Evolutionary conservation across 2,797 vertebrate genomes (phyloP).

Genomic region (Salarias fasciatus): DNA sequence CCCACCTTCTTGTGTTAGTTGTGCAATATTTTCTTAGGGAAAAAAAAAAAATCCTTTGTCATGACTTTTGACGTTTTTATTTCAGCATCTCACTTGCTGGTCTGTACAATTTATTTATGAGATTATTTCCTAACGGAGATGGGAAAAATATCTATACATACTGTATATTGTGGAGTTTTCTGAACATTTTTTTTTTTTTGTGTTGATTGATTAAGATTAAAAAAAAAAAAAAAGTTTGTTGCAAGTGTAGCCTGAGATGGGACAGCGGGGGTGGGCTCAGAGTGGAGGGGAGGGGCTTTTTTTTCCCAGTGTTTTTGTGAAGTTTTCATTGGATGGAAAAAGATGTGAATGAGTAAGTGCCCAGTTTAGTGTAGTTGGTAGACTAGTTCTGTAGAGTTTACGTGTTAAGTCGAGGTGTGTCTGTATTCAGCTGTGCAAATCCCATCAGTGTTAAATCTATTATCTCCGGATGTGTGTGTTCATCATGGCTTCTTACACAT

Average conservation of each 20-base stretch:
- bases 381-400: conserved; percentile 77
- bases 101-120: conserved; percentile 87
- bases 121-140: conserved; percentile 78
- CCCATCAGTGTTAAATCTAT: conserved; percentile 80
- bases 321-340: conserved; percentile 73
- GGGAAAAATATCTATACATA: conserved; percentile 69
- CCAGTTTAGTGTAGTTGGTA: conserved; percentile 79
- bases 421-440: conserved; percentile 79
- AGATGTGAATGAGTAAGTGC: conserved; percentile 79
- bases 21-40: conserved; percentile 82
- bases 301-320: conserved; percentile 75
- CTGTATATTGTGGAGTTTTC: conserved; percentile 79
- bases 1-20: conserved; percentile 72
- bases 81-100: conserved; percentile 74
- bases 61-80: conserved; percentile 66
- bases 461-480: conserved; percentile 68
- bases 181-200: conserved; percentile 82
- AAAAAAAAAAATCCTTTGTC: conserved; percentile 43
- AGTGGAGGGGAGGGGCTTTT: conserved; percentile 30
- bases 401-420: conserved; percentile 79
- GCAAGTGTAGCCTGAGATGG: conserved; percentile 64
- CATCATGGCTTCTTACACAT: conserved; percentile 59
- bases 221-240: conserved; percentile 42
- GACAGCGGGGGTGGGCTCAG: conserved; percentile 23
- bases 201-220: conserved; percentile 62